These are phyloP conservation scores for Agapornis canus DNA, from an alignment of 2,797 vertebrate species.

Conservation along the genomic window DNA sequence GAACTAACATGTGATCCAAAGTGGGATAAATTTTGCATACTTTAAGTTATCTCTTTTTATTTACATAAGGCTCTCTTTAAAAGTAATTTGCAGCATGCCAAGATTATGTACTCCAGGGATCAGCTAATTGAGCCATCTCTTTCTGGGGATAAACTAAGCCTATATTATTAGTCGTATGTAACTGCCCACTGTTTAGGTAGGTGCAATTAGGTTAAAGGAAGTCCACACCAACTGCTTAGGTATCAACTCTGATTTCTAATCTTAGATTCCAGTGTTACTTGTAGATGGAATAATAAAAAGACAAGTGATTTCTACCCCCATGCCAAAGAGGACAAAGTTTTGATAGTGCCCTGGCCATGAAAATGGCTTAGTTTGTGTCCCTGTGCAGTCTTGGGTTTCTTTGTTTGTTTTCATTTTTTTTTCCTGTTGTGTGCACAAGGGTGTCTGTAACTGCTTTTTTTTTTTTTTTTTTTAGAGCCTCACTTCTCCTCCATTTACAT, in stretches of 20 bases:
- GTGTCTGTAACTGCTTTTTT: neutral
- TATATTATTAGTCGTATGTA: neutral
- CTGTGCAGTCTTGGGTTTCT: no score
- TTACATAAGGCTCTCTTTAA: neutral
- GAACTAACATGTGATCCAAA: neutral
- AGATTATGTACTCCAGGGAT: neutral
- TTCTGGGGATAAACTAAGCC: neutral
- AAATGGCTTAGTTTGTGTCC: neutral
- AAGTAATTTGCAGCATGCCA: neutral
- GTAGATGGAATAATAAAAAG: neutral
- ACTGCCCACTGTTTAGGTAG: neutral
- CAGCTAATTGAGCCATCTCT: neutral
- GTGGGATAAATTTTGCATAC: neutral
- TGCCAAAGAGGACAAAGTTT: neutral
- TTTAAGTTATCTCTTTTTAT: neutral
- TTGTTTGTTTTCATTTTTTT: neutral
- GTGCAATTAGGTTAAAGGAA: neutral
- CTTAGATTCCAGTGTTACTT: neutral
- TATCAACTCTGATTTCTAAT: neutral
- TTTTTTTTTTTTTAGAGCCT: neutral
- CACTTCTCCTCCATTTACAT: neutral
- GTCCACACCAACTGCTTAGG: neutral
- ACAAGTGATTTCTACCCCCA: neutral
- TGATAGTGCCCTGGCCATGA: neutral
- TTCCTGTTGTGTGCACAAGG: neutral